These are phyloP conservation scores for Columbina picui DNA, from an alignment of 2,113 vertebrate species.

Conservation along the genomic window DNA sequence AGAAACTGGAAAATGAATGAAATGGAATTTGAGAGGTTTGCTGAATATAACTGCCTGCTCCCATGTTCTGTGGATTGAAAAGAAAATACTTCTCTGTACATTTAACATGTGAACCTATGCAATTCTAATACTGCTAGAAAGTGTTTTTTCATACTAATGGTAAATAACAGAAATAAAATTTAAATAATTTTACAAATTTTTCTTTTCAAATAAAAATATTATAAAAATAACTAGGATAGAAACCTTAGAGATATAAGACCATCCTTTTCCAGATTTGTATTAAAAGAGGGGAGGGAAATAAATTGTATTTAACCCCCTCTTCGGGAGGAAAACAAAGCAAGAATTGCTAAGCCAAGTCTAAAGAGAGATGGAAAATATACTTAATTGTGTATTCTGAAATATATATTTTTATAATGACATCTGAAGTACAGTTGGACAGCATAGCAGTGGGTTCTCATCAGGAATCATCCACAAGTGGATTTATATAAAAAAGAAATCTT, in stretches of 20 bases:
- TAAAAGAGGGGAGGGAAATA: background rate
- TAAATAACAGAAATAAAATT: background rate
- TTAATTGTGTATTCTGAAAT: background rate
- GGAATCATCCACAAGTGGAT: background rate
- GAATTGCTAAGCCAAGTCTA: background rate
- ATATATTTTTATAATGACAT: background rate
- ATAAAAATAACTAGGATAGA: background rate
- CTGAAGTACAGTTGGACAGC: background rate
- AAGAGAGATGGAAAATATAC: background rate
- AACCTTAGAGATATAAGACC: background rate
- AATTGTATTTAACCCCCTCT: background rate
- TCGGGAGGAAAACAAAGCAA: background rate
- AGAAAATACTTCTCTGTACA: background rate
- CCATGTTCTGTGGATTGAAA: background rate
- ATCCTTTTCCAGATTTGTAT: background rate
- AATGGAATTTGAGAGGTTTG: background rate
- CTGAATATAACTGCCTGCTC: background rate
- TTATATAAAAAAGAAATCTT: background rate
- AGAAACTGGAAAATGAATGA: background rate
- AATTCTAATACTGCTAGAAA: background rate
- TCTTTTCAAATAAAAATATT: background rate
- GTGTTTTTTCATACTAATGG: background rate
- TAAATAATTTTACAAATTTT: background rate
- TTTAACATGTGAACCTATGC: background rate
- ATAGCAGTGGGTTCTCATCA: background rate